phyloP scores from a whole-genome alignment of 37 sponge, comb jelly and placozoan species.

The Eunapius fragilis region DNA sequence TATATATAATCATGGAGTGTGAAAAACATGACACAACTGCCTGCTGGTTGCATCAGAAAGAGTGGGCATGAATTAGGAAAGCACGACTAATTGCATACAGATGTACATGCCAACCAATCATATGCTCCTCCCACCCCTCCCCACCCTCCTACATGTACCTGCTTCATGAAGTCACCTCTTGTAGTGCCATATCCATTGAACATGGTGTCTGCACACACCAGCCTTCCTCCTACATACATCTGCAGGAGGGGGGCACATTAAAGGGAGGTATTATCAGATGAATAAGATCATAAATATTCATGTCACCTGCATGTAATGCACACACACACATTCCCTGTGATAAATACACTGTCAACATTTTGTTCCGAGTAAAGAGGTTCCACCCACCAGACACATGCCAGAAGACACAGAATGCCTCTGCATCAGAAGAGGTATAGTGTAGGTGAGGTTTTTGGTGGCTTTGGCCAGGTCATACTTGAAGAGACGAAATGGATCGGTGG shows the following conservation, averaged over 20 bases:
- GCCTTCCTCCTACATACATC: conserved; percentile 81
- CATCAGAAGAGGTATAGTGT: conserved; percentile 18
- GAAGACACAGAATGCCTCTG: conserved; percentile 82
- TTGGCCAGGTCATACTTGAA: conserved; percentile 85
- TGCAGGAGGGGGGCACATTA: conserved; percentile 33
- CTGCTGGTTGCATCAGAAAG: too few relatives aligned
- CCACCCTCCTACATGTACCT: conserved; percentile 54
- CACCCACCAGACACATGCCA: conserved; percentile 91
- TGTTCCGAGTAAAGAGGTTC: too few relatives aligned
- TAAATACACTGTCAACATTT: too few relatives aligned
- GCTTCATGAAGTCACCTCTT: conserved; percentile 90
- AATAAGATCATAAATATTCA: too few relatives aligned
- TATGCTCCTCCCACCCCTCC: neutral
- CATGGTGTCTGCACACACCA: conserved; percentile 80
- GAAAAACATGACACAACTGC: too few relatives aligned
- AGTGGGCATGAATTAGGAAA: too few relatives aligned
- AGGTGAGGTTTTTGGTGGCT: conserved; percentile 18
- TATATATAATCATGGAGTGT: too few relatives aligned
- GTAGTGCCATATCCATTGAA: conserved; percentile 95
- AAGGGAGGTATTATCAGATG: too few relatives aligned
- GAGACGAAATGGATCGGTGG: conserved; percentile 79
- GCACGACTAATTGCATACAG: too few relatives aligned
- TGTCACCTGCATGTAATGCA: too few relatives aligned
- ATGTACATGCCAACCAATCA: too few relatives aligned
- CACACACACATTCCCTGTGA: too few relatives aligned